Percentiles rank a stretch among this genome's conserved stretches.
Evolutionary conservation across 2,888 invertebrate species (phyloP).

Genomic region (Hoplodrina blanda): DNA sequence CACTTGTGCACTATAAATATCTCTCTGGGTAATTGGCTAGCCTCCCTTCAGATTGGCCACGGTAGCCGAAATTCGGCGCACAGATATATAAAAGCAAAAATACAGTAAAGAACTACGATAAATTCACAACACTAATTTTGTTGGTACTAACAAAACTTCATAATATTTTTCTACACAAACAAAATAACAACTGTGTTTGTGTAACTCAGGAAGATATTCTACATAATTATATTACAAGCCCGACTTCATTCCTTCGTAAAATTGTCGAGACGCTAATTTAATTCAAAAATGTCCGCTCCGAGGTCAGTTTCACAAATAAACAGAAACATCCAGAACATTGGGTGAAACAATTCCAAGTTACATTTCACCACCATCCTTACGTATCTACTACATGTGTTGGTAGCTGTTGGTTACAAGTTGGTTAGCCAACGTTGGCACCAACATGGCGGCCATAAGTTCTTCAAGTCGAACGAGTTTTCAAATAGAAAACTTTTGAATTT

Average conservation of each 20-base stretch:
- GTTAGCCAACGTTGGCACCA: slow-evolving; percentile 35
- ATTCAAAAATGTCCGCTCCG: slow-evolving; percentile 45
- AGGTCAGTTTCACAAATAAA: slow-evolving; percentile 59
- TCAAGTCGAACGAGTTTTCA: slow-evolving; percentile 20
- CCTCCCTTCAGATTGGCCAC: too few relatives aligned
- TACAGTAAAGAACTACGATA: neutral
- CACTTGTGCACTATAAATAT: too few relatives aligned
- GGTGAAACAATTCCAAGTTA: slow-evolving; percentile 59
- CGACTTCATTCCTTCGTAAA: slow-evolving; percentile 48
- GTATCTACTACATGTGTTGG: slow-evolving; percentile 32
- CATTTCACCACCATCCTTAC: slow-evolving; percentile 57
- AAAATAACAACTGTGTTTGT: slow-evolving; percentile 48
- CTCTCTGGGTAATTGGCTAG: too few relatives aligned
- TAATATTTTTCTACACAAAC: slow-evolving; percentile 16
- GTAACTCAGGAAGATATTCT: slow-evolving; percentile 44
- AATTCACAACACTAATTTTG: neutral
- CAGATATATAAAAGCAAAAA: too few relatives aligned
- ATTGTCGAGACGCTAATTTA: slow-evolving; percentile 60
- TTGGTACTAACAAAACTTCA: neutral
- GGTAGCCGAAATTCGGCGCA: too few relatives aligned
- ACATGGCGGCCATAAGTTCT: neutral
- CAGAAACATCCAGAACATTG: slow-evolving; percentile 58
- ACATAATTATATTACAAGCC: slow-evolving; percentile 60
- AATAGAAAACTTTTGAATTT: slow-evolving; percentile 5
- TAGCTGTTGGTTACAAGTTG: slow-evolving; percentile 7